These are phyloP conservation scores for Apis cerana DNA, from an alignment of 1,140 invertebrate genomes.

Conservation along the genomic window DNA sequence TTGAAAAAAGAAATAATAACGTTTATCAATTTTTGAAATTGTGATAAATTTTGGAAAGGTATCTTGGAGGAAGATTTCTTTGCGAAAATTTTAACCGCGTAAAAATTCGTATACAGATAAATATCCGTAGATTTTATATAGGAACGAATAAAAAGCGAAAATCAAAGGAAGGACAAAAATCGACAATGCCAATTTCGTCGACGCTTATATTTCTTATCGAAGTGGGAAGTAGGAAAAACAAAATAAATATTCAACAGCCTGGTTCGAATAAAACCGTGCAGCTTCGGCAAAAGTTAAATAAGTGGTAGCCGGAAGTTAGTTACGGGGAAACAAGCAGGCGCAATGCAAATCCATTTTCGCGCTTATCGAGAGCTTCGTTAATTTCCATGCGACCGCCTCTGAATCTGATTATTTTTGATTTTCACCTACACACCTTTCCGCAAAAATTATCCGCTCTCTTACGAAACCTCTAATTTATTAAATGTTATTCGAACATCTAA, in stretches of 20 bases:
- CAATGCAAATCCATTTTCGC: slow-evolving; percentile 45
- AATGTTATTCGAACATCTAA: too few species aligned
- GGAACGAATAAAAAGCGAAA: fast-evolving
- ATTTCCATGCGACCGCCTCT: background rate
- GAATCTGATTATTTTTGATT: slow-evolving; percentile 35
- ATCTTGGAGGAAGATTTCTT: too few species aligned
- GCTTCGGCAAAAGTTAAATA: slow-evolving; percentile 40
- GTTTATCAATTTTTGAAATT: too few species aligned
- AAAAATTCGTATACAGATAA: background rate
- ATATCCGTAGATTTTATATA: background rate
- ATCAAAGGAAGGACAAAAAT: background rate
- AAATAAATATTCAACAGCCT: slow-evolving; percentile 40
- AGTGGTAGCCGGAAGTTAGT: slow-evolving; percentile 27
- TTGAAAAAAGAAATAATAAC: too few species aligned
- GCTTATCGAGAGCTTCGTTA: slow-evolving; percentile 45
- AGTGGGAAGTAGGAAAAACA: background rate
- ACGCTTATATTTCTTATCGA: slow-evolving; percentile 11
- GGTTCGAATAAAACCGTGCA: background rate
- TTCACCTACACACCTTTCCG: background rate
- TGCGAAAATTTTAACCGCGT: too few species aligned
- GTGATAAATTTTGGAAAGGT: too few species aligned
- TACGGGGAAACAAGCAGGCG: slow-evolving; percentile 34
- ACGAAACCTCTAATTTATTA: too few species aligned
- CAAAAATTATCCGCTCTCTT: background rate
- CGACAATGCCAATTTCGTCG: background rate